Evolutionary conservation across 1,140 invertebrate genomes (phyloP).

Genomic region (Apis mellifera): DNA sequence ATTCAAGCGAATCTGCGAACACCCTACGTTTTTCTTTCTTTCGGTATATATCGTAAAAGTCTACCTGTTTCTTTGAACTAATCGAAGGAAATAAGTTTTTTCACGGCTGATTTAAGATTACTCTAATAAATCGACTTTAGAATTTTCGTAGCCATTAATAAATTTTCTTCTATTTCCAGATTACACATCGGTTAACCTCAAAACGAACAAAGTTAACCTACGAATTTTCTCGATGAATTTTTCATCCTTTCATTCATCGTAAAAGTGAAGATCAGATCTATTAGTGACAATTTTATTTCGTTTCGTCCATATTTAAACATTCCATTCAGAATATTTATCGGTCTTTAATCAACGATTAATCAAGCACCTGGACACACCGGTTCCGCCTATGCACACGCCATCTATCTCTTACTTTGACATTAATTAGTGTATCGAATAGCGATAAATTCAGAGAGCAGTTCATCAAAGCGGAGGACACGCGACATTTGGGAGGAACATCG

Average conservation of each 20-base stretch:
- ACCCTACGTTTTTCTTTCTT: conserved; percentile 13
- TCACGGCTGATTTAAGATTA: not conserved
- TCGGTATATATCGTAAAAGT: not conserved
- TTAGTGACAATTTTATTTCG: not conserved
- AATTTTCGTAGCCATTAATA: not conserved
- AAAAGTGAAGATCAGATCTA: not conserved
- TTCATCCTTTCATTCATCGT: not conserved
- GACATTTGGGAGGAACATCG: conserved; percentile 53
- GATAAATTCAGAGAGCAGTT: conserved; percentile 62
- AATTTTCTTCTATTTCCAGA: not conserved
- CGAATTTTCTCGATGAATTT: not conserved
- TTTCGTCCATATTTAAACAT: not conserved
- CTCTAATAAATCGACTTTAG: conserved; percentile 3
- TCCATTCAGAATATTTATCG: too few species aligned
- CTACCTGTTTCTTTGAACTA: conserved; percentile 3
- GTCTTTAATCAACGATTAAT: not conserved
- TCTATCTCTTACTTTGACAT: conserved; percentile 38
- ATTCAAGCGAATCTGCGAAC: conserved; percentile 1
- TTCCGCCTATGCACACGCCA: not conserved
- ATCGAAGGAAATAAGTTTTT: conserved; percentile 46
- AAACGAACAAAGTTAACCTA: not conserved
- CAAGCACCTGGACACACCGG: not conserved
- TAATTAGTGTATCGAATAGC: conserved; percentile 61
- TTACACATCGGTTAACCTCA: too few species aligned
- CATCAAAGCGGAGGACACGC: conserved; percentile 39